These are phyloP conservation scores for Nephila pilipes DNA, from an alignment of 1,140 invertebrate species.

Conservation along the genomic window DNA sequence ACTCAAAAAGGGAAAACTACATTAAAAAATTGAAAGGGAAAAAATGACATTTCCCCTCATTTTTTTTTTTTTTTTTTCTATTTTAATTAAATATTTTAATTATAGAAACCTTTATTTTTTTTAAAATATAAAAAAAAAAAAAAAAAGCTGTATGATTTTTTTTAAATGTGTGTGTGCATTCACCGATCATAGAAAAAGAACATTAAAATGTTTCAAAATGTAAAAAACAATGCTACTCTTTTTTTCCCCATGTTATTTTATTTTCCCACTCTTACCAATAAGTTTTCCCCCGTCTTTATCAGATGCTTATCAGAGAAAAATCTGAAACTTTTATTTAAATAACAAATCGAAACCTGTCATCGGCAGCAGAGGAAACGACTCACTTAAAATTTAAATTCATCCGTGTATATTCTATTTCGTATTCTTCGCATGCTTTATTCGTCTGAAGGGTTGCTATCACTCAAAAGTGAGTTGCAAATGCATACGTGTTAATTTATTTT, in stretches of 20 bases:
- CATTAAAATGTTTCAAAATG: constrained; percentile 41
- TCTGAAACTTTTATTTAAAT: constrained; percentile 36
- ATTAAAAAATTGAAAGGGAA: constrained; percentile 8
- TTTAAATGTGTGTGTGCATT: not conserved
- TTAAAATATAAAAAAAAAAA: not conserved
- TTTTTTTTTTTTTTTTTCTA: not conserved
- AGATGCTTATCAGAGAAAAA: constrained; percentile 4
- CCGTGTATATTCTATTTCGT: not conserved
- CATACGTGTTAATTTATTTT: no score
- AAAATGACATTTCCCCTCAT: constrained; percentile 18
- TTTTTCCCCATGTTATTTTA: not conserved
- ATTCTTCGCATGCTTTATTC: not conserved
- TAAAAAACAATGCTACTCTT: not conserved
- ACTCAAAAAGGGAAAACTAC: constrained; percentile 32
- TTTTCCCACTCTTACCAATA: not conserved
- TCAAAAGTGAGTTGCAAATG: not conserved
- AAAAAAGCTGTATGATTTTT: not conserved
- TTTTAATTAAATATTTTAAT: constrained; percentile 27
- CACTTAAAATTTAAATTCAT: not conserved
- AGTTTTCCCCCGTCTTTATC: not conserved
- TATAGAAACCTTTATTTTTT: not conserved
- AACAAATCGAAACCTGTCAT: not conserved
- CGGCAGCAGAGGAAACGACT: not conserved
- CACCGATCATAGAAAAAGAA: not conserved
- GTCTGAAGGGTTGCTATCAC: not conserved